Base-by-base conservation (phyloP, 2,113 vertebrate species). In the Tautogolabrus adspersus region DNA sequence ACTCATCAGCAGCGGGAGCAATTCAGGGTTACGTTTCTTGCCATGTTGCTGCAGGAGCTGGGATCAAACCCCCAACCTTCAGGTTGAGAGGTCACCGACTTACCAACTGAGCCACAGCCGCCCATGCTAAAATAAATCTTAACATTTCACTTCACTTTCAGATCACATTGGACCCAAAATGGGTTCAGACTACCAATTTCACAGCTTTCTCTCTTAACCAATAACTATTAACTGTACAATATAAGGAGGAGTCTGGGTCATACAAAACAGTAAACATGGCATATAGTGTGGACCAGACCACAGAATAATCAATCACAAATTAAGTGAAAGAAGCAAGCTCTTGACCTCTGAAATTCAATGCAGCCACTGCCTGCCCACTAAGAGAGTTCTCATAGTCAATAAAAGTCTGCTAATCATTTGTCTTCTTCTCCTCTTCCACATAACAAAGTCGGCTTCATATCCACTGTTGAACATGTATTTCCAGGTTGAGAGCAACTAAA, bases 391-490 rank as follows among this genome's bases (percentile, higher is more conserved):
- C 30, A 34, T 6, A 51, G 67, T 58, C 44, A 26, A 72, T 79
- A 55, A 22, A 23, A 57, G 54, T 1, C 59, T 30, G 75, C 59
- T 57, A 19, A 76, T 26, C 75, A 37, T 62, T 57, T 46, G 44
- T 70, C 64, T 73, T 46, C 38, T 38, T 42, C 11, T 11, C 8
- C 38, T 61, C 40, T 22, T 49, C 22, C 42, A 26, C 51, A 16
- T 54, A 13, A 44, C 66, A 72, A 78, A 82, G 64, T 44, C 44
- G 58, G 30, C 30, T 44, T 66, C 61, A 70, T 72, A 74, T 81
- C 62, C 60, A 40, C n/a, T 54, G 6, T 9, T 10, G 42, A 21
- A n/a, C 30, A 12, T 21, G 44, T 51, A 54, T 11, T 10, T 42
- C 21, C 51, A 30, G 21, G 54, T 19, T 69, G 30, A 78, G 26